These are phyloP conservation scores for Microcebus ravelobensis DNA, from an alignment of 2,113 vertebrate genomes.

Conservation along the genomic window DNA sequence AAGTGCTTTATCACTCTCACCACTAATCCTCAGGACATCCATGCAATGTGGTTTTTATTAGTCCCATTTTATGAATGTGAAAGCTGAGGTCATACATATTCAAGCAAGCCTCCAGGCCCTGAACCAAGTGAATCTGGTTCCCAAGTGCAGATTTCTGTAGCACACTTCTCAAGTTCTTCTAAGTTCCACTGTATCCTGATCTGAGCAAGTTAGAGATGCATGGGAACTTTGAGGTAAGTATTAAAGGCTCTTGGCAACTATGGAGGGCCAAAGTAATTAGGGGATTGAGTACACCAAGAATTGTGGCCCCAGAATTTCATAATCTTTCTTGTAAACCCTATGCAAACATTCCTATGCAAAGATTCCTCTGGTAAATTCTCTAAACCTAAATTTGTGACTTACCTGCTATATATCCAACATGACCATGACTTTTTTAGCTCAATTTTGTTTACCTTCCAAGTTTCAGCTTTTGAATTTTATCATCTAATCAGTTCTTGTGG, in stretches of 20 bases:
- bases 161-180: neutral
- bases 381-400: neutral
- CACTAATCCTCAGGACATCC: neutral
- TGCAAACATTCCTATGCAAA: neutral
- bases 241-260: too few relatives aligned
- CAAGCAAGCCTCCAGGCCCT: neutral
- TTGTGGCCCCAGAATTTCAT: neutral
- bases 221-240: neutral
- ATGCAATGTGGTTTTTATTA: neutral
- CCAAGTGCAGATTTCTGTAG: neutral
- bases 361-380: neutral
- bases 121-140: neutral
- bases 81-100: neutral
- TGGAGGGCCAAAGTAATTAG: neutral
- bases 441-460: neutral
- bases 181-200: neutral
- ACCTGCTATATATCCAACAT: neutral
- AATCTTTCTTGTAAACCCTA: neutral
- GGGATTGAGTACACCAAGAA: neutral
- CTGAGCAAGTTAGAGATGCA: neutral
- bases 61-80: neutral
- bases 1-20: neutral
- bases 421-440: neutral
- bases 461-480: constrained; percentile 10
- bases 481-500: neutral